These are phyloP conservation scores for Petrolisthes cinctipes DNA, from an alignment of 2,888 invertebrate genomes.

Conservation along the genomic window DNA sequence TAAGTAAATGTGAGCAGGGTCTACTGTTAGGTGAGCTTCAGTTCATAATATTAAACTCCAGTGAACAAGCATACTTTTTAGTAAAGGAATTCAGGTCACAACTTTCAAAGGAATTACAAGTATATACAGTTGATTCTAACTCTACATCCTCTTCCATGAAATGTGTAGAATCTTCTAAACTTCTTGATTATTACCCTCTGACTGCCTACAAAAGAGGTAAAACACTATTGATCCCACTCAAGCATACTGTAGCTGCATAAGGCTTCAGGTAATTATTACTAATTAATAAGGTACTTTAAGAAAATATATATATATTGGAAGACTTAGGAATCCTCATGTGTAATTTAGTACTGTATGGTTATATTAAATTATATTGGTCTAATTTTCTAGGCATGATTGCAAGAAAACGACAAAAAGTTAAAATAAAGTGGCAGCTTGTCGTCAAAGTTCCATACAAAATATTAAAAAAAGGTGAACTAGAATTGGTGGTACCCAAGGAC, in stretches of 20 bases:
- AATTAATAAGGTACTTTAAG: background rate
- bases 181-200: slow-evolving; percentile 13
- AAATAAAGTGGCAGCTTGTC: slow-evolving; percentile 8
- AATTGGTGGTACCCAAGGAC: slow-evolving; percentile 21
- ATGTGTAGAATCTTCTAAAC: background rate
- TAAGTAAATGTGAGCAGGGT: slow-evolving; percentile 13
- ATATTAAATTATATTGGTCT: slow-evolving; percentile 2
- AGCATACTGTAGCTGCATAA: slow-evolving; percentile 10
- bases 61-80: slow-evolving; percentile 19
- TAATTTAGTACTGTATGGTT: background rate
- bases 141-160: background rate
- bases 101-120: slow-evolving; percentile 2
- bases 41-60: slow-evolving; percentile 10
- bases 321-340: background rate
- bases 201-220: slow-evolving; percentile 13
- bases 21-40: slow-evolving; percentile 20
- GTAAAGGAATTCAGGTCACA: slow-evolving; percentile 5
- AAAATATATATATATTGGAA: background rate
- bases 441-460: slow-evolving; percentile 17
- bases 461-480: slow-evolving; percentile 7
- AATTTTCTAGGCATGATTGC: background rate
- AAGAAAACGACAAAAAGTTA: slow-evolving; percentile 9
- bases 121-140: background rate
- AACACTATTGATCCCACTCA: slow-evolving; percentile 24
- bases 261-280: background rate